A percentile compares a stretch with the other conserved stretches of the same genome.
These are phyloP conservation scores for Dicaeum eximium DNA, from an alignment of 2,113 vertebrate genomes.

Conservation along the genomic window DNA sequence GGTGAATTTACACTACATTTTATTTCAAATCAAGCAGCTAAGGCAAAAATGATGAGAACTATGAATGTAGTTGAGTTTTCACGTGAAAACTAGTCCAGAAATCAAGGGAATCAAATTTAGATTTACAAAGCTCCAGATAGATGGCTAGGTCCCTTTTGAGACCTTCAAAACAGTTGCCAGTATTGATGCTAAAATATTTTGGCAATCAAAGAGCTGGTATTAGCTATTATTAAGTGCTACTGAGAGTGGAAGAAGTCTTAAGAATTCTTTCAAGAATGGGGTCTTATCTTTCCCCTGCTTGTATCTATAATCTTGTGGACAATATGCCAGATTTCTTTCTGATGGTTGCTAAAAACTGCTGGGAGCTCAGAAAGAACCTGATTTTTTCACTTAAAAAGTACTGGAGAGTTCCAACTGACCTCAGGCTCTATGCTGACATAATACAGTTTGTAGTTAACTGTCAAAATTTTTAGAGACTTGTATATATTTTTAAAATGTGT, in stretches of 20 bases:
- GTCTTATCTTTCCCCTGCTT: neutral
- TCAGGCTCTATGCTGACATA: neutral
- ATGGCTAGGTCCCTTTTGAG: neutral
- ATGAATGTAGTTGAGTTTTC: neutral
- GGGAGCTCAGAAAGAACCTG: neutral
- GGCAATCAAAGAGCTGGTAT: neutral
- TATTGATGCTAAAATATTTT: neutral
- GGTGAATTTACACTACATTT: neutral
- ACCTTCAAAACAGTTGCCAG: neutral
- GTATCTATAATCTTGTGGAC: neutral
- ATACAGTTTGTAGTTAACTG: neutral
- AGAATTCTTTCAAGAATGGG: neutral
- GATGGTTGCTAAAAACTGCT: neutral
- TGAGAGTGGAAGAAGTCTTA: neutral
- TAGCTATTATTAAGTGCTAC: neutral
- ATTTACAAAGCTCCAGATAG: neutral
- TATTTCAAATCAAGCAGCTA: neutral
- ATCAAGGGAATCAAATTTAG: neutral
- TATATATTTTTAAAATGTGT: slow-evolving; percentile 18
- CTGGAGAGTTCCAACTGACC: neutral
- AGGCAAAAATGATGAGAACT: neutral
- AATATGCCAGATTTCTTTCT: neutral
- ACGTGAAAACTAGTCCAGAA: neutral
- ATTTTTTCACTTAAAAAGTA: neutral
- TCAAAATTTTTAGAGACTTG: neutral